Evolutionary conservation across 2,888 invertebrate genomes (phyloP).

Genomic region (Eristalinus aeneus): DNA sequence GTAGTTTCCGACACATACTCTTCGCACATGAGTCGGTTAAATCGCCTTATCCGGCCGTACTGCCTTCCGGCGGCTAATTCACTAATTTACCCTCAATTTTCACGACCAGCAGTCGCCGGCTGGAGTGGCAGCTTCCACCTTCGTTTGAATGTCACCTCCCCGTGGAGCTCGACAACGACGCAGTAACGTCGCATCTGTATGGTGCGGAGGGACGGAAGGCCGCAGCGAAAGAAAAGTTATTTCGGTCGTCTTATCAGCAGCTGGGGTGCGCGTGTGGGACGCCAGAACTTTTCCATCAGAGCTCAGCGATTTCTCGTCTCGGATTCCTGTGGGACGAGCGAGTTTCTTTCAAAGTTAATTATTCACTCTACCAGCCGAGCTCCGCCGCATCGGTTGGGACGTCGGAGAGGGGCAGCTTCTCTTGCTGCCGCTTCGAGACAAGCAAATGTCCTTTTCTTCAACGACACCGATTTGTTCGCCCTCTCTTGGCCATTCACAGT

Average conservation of each 20-base stretch:
- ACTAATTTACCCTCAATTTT: background rate
- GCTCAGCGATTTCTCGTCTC: background rate
- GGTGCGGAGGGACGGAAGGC: background rate
- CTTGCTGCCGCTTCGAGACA: background rate
- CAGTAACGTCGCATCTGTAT: background rate
- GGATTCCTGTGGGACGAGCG: background rate
- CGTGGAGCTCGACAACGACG: no score
- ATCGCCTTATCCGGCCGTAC: background rate
- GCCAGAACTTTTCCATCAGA: background rate
- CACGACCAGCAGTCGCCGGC: background rate
- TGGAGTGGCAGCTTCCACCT: background rate
- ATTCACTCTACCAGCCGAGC: background rate
- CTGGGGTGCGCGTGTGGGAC: background rate
- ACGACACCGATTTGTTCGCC: background rate
- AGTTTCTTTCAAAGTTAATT: background rate
- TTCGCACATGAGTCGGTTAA: background rate
- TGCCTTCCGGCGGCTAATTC: background rate
- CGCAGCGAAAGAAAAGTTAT: background rate
- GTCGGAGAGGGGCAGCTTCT: background rate
- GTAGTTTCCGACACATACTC: background rate
- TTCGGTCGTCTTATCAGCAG: conserved; percentile 3
- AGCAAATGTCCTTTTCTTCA: background rate
- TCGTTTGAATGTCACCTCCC: background rate
- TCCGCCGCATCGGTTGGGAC: background rate
- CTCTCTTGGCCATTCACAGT: background rate